Percentiles rank a stretch among this genome's conserved stretches.
Conservation (phyloP, 30 jellyfish, hydroid and myxozoan species). For the Aurelia sp. region DNA sequence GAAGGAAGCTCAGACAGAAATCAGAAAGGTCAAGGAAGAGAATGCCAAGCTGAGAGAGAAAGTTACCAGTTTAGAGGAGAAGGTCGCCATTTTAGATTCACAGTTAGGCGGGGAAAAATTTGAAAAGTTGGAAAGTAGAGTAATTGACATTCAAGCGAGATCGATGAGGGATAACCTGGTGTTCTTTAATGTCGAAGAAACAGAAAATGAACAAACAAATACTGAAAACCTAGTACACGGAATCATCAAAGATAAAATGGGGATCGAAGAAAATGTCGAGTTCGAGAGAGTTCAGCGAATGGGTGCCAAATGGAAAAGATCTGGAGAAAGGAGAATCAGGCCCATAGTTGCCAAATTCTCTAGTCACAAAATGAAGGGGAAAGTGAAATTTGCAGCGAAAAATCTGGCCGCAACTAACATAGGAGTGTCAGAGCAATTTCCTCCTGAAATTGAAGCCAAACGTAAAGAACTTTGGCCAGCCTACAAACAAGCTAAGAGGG, state of each 20-base stretch:
- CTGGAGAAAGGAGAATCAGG: not conserved
- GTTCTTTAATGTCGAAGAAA: not conserved
- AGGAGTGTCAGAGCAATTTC: conserved; percentile 14
- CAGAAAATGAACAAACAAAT: not conserved
- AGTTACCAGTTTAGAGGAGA: too few species aligned
- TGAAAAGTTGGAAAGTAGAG: not conserved
- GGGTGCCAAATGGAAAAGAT: not conserved
- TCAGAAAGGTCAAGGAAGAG: not conserved
- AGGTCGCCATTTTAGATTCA: too few species aligned
- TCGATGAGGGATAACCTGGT: not conserved
- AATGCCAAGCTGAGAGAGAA: not conserved
- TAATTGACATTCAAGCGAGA: not conserved
- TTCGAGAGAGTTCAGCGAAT: conserved; percentile 28
- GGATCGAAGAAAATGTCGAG: not conserved
- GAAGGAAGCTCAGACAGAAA: not conserved
- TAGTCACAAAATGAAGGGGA: not conserved
- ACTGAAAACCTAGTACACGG: not conserved
- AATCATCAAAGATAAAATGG: not conserved
- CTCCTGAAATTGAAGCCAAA: not conserved
- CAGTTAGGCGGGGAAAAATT: not conserved
- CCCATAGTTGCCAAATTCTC: conserved; percentile 20
- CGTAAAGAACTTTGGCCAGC: conserved; percentile 18
- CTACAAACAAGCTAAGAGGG: not conserved
- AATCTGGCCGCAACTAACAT: not conserved
- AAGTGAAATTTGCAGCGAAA: not conserved